Conservation (phyloP, 1,140 invertebrate genomes). For the Drosophila cardini region DNA sequence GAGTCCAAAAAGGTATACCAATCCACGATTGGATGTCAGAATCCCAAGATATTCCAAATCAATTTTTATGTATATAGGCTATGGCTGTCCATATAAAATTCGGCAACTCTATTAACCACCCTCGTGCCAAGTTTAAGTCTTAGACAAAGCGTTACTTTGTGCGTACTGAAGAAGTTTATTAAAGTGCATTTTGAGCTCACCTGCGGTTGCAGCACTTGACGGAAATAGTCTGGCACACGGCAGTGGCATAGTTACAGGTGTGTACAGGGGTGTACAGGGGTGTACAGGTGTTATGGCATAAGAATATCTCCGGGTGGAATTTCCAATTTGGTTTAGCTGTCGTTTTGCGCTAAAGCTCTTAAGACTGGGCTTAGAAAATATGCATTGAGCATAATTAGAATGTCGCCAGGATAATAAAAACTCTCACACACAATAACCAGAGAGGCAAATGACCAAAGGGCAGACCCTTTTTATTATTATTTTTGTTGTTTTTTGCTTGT, state of each 20-base stretch:
- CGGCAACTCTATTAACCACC: background rate
- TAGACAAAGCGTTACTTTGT: conserved; percentile 53
- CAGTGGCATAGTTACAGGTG: background rate
- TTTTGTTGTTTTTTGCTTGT: background rate
- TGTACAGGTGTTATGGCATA: conserved; percentile 5
- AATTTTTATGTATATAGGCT: no score
- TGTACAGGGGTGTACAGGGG: background rate
- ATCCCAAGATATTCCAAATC: background rate
- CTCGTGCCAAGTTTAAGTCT: conserved; percentile 33
- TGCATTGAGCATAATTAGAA: conserved; percentile 68
- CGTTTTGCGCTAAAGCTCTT: conserved; percentile 40
- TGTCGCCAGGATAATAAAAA: conserved; percentile 38
- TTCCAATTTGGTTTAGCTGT: conserved; percentile 54
- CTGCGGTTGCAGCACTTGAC: conserved; percentile 49
- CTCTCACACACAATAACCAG: background rate
- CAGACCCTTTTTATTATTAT: no score
- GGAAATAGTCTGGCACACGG: background rate
- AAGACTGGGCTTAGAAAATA: conserved; percentile 56
- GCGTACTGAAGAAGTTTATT: conserved; percentile 56
- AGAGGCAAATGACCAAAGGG: conserved; percentile 19
- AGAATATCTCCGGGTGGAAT: background rate
- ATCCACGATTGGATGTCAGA: no score
- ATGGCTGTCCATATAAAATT: no score
- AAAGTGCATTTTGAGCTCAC: conserved; percentile 67
- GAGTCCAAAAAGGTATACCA: no score